phyloP scores from a whole-genome alignment of 2,797 vertebrate species.

The Alcedo quadribrachys region DNA sequence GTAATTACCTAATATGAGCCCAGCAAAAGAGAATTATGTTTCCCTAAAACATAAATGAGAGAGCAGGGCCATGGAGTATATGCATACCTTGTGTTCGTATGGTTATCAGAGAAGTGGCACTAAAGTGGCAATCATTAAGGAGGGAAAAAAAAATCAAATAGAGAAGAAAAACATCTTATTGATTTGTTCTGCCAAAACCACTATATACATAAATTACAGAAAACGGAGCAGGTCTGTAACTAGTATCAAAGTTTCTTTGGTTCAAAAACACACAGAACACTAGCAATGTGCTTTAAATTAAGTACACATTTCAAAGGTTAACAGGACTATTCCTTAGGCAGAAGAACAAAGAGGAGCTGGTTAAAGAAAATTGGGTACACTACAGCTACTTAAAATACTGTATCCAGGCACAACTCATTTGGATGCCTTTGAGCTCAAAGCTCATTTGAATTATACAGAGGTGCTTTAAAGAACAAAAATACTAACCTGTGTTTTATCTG shows the following conservation, averaged over 20 bases:
- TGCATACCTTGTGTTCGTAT: not conserved
- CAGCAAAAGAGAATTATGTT: not conserved
- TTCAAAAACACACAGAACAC: constrained; percentile 19
- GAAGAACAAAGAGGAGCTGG: constrained; percentile 58
- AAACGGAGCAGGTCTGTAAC: not conserved
- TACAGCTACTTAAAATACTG: constrained; percentile 37
- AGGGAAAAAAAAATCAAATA: not conserved
- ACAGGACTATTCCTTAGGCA: constrained; percentile 29
- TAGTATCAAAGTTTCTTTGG: constrained; percentile 26
- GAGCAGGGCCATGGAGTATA: not conserved
- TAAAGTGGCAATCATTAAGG: constrained; percentile 12
- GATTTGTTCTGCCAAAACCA: constrained; percentile 29
- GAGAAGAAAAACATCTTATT: not conserved
- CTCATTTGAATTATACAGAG: constrained; percentile 49
- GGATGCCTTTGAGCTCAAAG: constrained; percentile 53
- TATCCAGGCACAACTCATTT: constrained; percentile 41
- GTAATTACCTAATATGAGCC: not conserved
- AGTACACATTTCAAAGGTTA: constrained; percentile 52
- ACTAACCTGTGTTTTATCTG: constrained; percentile 28
- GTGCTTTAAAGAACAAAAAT: constrained; percentile 47
- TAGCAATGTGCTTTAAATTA: constrained; percentile 64
- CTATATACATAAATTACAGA: constrained; percentile 7
- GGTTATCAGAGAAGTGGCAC: not conserved
- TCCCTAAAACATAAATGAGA: not conserved
- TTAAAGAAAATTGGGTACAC: constrained; percentile 40